Conservation (phyloP, 2,113 vertebrate genomes). For the Lepidiolamprologus cunningtoni region DNA sequence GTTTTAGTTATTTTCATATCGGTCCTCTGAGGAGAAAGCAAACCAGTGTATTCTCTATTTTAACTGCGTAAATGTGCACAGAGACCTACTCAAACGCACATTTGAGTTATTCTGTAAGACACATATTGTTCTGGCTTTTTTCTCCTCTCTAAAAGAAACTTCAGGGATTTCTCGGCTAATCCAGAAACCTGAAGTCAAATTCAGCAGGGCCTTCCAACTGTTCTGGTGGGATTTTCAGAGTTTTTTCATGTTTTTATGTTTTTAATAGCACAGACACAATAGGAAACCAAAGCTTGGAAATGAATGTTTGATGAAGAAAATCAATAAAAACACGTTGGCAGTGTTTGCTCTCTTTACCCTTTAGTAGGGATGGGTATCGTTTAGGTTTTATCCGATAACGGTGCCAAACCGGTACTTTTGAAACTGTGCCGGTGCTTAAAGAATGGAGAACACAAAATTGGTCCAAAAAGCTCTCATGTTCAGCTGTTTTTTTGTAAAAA, state of each 20-base stretch:
- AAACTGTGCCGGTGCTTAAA: rapidly evolving
- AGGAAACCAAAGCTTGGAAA: neutral
- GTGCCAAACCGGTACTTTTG: too few relatives aligned
- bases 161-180: neutral
- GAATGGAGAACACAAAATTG: too few relatives aligned
- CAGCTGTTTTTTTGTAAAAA: too few relatives aligned
- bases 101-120: neutral
- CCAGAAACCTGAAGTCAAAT: neutral
- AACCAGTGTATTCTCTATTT: neutral
- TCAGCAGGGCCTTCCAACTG: neutral
- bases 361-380: neutral
- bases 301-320: neutral
- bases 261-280: neutral
- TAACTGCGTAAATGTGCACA: neutral
- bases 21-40: neutral
- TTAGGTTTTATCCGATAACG: too few relatives aligned
- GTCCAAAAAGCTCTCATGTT: too few relatives aligned
- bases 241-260: neutral
- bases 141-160: neutral
- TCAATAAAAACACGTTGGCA: neutral
- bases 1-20: neutral
- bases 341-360: neutral
- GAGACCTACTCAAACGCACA: neutral
- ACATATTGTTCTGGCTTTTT: neutral
- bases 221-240: rapidly evolving